Conservation (phyloP, 2,797 vertebrate genomes). For the Champsocephalus gunnari region DNA sequence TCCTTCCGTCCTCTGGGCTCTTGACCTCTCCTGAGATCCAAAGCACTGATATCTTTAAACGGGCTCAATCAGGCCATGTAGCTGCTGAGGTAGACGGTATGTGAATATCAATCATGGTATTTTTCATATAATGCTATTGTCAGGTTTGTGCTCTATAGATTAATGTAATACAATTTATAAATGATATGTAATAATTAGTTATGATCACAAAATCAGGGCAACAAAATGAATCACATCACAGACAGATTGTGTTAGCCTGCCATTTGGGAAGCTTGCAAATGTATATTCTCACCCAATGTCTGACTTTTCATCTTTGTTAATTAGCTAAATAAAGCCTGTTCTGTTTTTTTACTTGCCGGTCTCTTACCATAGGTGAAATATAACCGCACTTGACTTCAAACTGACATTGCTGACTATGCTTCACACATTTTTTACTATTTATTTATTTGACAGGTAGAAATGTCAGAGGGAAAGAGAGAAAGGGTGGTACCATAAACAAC, state of each 20-base stretch:
- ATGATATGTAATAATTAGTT: not conserved
- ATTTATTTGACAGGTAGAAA: too few species aligned
- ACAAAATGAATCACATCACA: not conserved
- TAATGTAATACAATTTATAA: not conserved
- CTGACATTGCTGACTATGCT: not conserved
- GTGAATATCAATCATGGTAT: constrained; percentile 31
- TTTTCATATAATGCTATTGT: constrained; percentile 8
- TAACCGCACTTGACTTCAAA: not conserved
- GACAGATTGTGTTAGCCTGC: not conserved
- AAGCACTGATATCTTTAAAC: constrained; percentile 67
- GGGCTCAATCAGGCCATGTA: constrained; percentile 46
- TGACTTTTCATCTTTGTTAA: not conserved
- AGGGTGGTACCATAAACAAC: too few species aligned
- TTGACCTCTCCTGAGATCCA: constrained; percentile 56
- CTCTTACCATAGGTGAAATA: not conserved
- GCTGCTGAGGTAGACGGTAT: constrained; percentile 43
- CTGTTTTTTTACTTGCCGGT: not conserved
- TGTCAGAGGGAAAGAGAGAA: too few species aligned
- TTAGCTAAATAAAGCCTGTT: not conserved
- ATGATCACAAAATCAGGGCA: not conserved
- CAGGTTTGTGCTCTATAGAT: not conserved
- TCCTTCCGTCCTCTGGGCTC: constrained; percentile 45
- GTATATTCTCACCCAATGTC: not conserved
- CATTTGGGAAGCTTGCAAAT: not conserved
- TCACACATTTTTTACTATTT: too few species aligned